Base-by-base conservation (phyloP, 1,140 invertebrate species). In the Apis florea region DNA sequence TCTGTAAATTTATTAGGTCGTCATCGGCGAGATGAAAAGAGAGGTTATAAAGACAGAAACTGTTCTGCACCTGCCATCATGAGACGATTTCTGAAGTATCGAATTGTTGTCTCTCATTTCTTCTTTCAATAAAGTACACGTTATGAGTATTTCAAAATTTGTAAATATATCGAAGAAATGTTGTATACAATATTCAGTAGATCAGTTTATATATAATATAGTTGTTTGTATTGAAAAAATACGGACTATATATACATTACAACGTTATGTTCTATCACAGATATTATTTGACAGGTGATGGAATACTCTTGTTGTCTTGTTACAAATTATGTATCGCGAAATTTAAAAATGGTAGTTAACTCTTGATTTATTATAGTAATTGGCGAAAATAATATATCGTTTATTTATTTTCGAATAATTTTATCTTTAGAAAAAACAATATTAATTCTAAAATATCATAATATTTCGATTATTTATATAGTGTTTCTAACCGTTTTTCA, bases 11-110 rank as follows among this genome's bases (percentile, higher is more conserved):
- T 40, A n/a, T 61, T 26, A 31, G n/a, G 31, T 75, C 26, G 58
- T 74, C 56, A 63, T 63, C 59, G 67, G 17, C 13, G 21, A 81
- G 40, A 75, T 49, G 79, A 66, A 53, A 56, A 49, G 61, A 88
- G 79, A 87, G 86, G 83, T 85, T 88, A 88, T 85, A 79, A 83
- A 71, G 66, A 69, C 66, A 83, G 67, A 56, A 83, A 70, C 71
- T 59, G 59, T 59, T 31, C 79, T 75, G 83, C 82, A 83, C 67
- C 74, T 83, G 83, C 82, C 82, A 77, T 81, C 69, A 54, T 63
- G 49, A 71, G 75, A 78, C 24, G 67, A 70, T 77, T 58, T 70
- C 74, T 64, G 70, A 26, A 58, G 40, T 53, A 80, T 67, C 59
- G 59, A 9, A 58, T 56, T 51, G 76, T 51, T 64, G 68, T n/a